These are phyloP conservation scores for Myotis daubentonii DNA, from an alignment of 2,797 vertebrate genomes.

Conservation along the genomic window DNA sequence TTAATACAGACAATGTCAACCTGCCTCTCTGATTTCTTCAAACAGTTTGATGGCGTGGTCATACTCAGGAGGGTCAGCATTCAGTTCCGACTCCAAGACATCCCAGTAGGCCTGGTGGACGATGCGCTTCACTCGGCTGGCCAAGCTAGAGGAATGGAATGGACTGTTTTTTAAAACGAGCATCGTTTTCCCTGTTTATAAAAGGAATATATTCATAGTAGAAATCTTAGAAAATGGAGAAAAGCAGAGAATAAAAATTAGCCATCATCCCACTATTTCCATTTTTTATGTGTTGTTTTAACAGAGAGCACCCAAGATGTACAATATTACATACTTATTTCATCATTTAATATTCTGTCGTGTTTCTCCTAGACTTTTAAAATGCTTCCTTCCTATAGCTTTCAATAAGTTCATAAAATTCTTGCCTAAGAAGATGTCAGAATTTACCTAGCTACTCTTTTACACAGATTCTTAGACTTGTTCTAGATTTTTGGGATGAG, in stretches of 20 bases:
- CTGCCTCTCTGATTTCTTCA: slow-evolving; percentile 95
- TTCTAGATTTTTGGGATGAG: background rate
- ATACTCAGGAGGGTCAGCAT: slow-evolving; percentile 93
- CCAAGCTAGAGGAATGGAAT: slow-evolving; percentile 85
- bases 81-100: slow-evolving; percentile 91
- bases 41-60: slow-evolving; percentile 93
- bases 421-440: background rate
- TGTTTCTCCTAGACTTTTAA: background rate
- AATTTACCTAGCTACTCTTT: background rate
- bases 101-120: slow-evolving; percentile 97
- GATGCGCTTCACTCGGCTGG: slow-evolving; percentile 89
- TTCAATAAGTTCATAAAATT: background rate
- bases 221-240: background rate
- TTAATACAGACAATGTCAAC: background rate
- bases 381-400: background rate
- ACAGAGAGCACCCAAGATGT: background rate
- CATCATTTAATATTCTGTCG: background rate
- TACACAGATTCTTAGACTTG: background rate
- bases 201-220: background rate
- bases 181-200: background rate
- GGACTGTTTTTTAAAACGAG: background rate
- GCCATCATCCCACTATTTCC: background rate
- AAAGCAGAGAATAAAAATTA: background rate
- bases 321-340: background rate
- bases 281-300: background rate